phyloP scores from a whole-genome alignment of 2,113 vertebrate genomes.

The Scytalopus superciliaris region DNA sequence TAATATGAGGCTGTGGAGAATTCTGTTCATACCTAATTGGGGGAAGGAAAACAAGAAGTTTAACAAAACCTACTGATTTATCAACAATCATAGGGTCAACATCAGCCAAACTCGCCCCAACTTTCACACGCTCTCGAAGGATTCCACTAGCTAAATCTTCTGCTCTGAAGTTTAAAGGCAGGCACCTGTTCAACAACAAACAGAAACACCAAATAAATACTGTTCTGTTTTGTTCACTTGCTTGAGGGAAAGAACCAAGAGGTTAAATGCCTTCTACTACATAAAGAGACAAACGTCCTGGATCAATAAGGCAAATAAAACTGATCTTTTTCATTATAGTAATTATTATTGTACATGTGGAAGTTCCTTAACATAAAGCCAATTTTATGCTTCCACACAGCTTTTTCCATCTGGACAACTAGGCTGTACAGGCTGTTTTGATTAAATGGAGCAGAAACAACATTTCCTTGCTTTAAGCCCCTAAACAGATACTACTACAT shows the following conservation, averaged over 20 bases:
- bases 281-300: background rate
- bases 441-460: background rate
- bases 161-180: constrained; percentile 93
- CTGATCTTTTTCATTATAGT: background rate
- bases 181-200: constrained; percentile 78
- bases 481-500: background rate
- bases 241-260: background rate
- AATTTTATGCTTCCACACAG: background rate
- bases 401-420: background rate
- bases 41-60: background rate
- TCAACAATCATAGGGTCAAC: constrained; percentile 98
- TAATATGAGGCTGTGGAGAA: background rate
- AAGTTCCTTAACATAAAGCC: background rate
- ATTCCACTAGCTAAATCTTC: constrained; percentile 94
- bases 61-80: constrained; percentile 82
- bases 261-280: background rate
- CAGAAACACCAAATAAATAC: background rate
- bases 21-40: background rate
- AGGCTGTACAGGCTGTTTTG: background rate
- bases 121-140: constrained; percentile 92
- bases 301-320: background rate
- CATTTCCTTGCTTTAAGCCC: background rate
- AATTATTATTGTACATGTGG: background rate
- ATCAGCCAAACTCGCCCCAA: constrained; percentile 95
- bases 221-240: background rate